Evolutionary conservation across 2,113 vertebrate species (phyloP).

Genomic region (Falcunculus frontatus): DNA sequence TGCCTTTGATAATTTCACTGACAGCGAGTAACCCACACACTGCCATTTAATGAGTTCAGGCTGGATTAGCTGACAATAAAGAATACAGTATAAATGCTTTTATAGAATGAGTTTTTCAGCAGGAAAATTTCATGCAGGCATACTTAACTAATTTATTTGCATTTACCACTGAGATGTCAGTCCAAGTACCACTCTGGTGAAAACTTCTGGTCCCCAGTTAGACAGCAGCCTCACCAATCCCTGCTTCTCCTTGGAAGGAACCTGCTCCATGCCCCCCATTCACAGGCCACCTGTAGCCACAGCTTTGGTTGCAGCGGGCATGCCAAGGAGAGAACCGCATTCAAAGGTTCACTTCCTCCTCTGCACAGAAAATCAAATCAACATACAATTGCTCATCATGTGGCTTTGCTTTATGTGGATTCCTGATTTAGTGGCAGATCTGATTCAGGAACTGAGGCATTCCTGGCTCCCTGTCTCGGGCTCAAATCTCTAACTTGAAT

Average conservation of each 20-base stretch:
- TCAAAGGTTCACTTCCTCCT: constrained; percentile 60
- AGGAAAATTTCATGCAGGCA: constrained; percentile 6
- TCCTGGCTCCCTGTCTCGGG: background rate
- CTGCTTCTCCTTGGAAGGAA: background rate
- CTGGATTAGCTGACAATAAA: constrained; percentile 78
- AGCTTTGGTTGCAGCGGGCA: background rate
- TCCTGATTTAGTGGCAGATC: constrained; percentile 66
- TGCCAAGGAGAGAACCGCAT: background rate
- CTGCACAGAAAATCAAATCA: constrained; percentile 56
- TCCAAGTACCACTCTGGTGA: background rate
- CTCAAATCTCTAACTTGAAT: constrained; percentile 49
- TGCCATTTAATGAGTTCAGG: constrained; percentile 78
- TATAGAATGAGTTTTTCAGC: constrained; percentile 67
- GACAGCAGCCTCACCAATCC: background rate
- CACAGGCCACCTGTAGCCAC: background rate
- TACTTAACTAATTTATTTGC: constrained; percentile 46
- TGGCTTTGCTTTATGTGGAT: constrained; percentile 71
- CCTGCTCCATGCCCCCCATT: background rate
- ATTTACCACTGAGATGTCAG: background rate
- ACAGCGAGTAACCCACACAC: constrained; percentile 77
- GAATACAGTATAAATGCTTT: constrained; percentile 74
- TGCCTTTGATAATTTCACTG: constrained; percentile 80
- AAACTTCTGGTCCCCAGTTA: background rate
- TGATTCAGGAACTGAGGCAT: constrained; percentile 34
- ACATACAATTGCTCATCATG: constrained; percentile 63